Conservation (phyloP, 2,888 invertebrate species). For the Acronicta psi region DNA sequence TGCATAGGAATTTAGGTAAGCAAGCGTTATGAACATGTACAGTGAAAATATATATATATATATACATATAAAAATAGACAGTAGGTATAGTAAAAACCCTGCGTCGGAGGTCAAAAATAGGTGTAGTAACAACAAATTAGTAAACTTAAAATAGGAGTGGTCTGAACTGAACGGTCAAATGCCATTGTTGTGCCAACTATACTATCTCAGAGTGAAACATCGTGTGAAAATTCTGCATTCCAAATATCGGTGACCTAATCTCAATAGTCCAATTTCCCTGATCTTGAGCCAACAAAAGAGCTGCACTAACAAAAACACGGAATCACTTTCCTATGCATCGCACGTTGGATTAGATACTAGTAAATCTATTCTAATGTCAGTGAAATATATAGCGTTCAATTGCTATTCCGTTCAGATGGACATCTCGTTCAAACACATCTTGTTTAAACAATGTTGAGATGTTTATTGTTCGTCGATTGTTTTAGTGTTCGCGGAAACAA, state of each 20-base stretch:
- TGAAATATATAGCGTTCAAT: slow-evolving; percentile 42
- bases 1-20: no score
- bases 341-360: slow-evolving; percentile 35
- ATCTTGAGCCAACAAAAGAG: slow-evolving; percentile 25
- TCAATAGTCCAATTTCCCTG: slow-evolving; percentile 30
- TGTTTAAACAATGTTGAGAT: slow-evolving; percentile 30
- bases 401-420: slow-evolving; percentile 38
- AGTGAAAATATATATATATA: no score
- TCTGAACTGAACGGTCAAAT: slow-evolving; percentile 9
- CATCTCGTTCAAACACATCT: slow-evolving; percentile 35
- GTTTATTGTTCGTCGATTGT: slow-evolving; percentile 19
- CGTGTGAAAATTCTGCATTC: not conserved
- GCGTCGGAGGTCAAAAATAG: no score
- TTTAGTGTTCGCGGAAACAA: slow-evolving; percentile 13
- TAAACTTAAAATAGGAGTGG: no score
- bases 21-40: no score
- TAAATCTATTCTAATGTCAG: slow-evolving; percentile 49
- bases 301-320: slow-evolving; percentile 17
- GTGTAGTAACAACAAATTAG: no score
- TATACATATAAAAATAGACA: no score
- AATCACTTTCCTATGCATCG: slow-evolving; percentile 36
- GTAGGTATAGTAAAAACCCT: no score
- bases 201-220: not conserved
- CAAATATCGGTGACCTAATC: not conserved
- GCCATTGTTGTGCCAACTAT: not conserved